phyloP scores from a whole-genome alignment of 2,113 vertebrate genomes.

The Phalacrocorax pelagicus region DNA sequence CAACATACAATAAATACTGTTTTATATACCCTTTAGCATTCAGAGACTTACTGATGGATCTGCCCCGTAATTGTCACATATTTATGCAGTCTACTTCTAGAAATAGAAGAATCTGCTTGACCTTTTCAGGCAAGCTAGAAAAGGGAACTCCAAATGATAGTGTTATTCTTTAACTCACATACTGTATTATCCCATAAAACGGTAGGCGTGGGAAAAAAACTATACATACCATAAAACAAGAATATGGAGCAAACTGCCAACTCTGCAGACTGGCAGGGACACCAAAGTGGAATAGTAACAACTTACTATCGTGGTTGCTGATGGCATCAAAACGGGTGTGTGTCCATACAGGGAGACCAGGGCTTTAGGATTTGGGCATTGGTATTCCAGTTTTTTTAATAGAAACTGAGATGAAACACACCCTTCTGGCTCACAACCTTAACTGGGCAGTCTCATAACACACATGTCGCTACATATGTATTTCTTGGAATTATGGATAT shows the following conservation, averaged over 20 bases:
- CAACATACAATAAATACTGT: not conserved
- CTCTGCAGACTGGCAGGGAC: not conserved
- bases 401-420: not conserved
- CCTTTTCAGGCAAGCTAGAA: not conserved
- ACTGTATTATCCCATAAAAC: not conserved
- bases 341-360: not conserved
- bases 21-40: not conserved
- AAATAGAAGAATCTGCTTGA: not conserved
- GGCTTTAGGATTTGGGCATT: not conserved
- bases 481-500: not conserved
- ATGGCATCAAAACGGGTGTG: not conserved
- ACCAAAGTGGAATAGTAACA: not conserved
- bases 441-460: not conserved
- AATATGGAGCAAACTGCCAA: not conserved
- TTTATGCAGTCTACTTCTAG: not conserved
- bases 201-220: rapidly evolving
- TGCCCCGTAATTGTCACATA: not conserved
- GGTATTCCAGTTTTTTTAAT: not conserved
- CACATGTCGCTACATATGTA: rapidly evolving
- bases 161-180: not conserved
- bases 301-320: not conserved
- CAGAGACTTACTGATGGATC: not conserved
- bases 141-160: not conserved
- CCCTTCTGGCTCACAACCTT: not conserved
- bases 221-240: not conserved